Base-by-base conservation (phyloP, 1,140 invertebrate species). In the Apis dorsata region DNA sequence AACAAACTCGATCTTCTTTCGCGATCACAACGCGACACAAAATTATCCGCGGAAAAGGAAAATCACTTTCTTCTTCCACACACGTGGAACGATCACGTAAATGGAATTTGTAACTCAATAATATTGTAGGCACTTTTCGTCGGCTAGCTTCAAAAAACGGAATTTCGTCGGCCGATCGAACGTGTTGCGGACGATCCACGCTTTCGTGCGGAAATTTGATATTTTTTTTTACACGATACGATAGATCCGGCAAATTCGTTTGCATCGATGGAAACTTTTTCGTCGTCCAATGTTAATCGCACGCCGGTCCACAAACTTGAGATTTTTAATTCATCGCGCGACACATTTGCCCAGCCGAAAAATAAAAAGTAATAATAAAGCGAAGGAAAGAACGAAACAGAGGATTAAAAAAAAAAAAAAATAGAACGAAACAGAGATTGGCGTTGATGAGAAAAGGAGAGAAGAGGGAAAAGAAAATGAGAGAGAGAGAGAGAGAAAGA, bases 1-100 rank as follows among this genome's bases (percentile, higher is more conserved):
- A 91, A 83, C 88, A 92, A 88, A 90, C 86, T 85, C 87, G 78
- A 87, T 90, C 81, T 57, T 88, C 73, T 28, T 79, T 75, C n/a
- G 87, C 77, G 73, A 87, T 86, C 83, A 79, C 34, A 85, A 89
- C 81, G 73, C 80, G 81, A 89, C 75, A 87, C 77, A 87, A 53
- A 24, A 70, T 76, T 87, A 69, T 71, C 80, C 75, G 68, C 79
- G n/a, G 24, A 66, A 82, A 82, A 79, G 24, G 44, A 51, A 66
- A 82, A 84, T 80, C 86, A 86, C 88, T 82, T 80, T 74, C 57
- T 75, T 87, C 55, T 57, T 57, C 13, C 69, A 28, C 79, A 79
- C 82, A 79, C 85, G 84, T 72, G 51, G 51, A 65, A 76, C 55
- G 66, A 89, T 89, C 84, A 86, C 87, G 75, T 84, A 65, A 59